A percentile compares a stretch with the other conserved stretches of the same genome.
phyloP scores from a whole-genome alignment of 2,888 invertebrate species.

The Drosophila acutilabella region DNA sequence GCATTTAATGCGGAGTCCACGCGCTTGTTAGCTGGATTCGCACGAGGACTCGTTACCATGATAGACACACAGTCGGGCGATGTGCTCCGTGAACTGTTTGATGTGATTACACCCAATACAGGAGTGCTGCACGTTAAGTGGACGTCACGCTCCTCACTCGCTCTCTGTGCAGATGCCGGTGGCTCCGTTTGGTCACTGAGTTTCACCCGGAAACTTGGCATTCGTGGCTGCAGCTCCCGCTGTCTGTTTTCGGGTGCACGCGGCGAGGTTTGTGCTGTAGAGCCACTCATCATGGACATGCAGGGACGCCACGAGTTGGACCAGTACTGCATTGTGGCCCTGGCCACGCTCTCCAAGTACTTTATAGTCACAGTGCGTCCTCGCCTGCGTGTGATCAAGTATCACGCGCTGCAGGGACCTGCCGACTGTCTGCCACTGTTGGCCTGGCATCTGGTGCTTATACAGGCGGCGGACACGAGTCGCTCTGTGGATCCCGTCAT shows the following conservation, averaged over 20 bases:
- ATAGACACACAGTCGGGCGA: slow-evolving; percentile 94
- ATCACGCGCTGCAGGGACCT: slow-evolving; percentile 90
- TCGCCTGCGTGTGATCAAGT: slow-evolving; percentile 91
- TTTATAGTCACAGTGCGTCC: slow-evolving; percentile 92
- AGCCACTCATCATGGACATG: slow-evolving; percentile 87
- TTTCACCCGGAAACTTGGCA: slow-evolving; percentile 94
- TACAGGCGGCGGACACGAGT: slow-evolving; percentile 89
- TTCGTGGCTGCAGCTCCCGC: slow-evolving; percentile 94
- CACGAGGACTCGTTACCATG: slow-evolving; percentile 95
- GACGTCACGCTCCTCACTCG: slow-evolving; percentile 90
- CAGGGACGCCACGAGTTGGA: slow-evolving; percentile 88
- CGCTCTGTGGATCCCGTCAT: slow-evolving; percentile 93
- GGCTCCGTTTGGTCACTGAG: slow-evolving; percentile 98
- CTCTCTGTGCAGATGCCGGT: slow-evolving; percentile 94
- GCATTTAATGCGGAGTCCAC: slow-evolving; percentile 95
- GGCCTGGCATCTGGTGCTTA: slow-evolving; percentile 96
- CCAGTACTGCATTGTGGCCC: slow-evolving; percentile 92
- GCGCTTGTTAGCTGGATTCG: slow-evolving; percentile 91
- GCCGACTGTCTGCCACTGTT: slow-evolving; percentile 94
- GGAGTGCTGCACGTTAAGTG: slow-evolving; percentile 90
- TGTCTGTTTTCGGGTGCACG: slow-evolving; percentile 98
- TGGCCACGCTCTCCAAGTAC: slow-evolving; percentile 95
- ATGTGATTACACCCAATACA: slow-evolving; percentile 93
- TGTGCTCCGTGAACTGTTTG: slow-evolving; percentile 90
- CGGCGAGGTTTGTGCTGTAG: slow-evolving; percentile 94